Evolutionary conservation across 2,113 vertebrate genomes (phyloP), one percentile per base, ranked within the genome.

Genomic region (Hippopotamus amphibius): DNA sequence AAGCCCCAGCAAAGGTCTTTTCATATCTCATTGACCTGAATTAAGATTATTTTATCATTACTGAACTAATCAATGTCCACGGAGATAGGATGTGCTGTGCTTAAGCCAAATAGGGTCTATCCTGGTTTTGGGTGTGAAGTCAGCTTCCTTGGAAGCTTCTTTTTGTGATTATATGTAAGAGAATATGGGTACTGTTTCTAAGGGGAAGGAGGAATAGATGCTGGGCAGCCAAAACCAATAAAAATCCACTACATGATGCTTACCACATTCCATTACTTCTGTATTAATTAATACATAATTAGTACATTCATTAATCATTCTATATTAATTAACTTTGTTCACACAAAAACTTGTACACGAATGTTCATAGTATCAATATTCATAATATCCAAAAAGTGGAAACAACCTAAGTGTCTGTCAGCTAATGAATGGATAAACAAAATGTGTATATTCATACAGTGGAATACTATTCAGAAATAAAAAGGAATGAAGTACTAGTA

Each of bases 71-170:
- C 43, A 94, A 28, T 74, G 26, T 86, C 48, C n/a, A 74, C 43
- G 65, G 43, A 86, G 43, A 80, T 63, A 41, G 65, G 6, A 28
- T 63, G 41, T 71, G 13, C 37, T 88, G 19, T 63, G 15, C 37
- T 69, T 66, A 90, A 57, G 3, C 4, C 53, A 90, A 57, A 82
- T 22, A 76, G 17, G 13, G 5, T 88, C 26, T 82, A 77, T 16
- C 33, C 41, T 86, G 69, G 43, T 55, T 48, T 13, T 57, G n/a
- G 21, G 28, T 30, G 53, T 86, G 76, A 65, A 74, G 46, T 93
- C 81, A 87, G 59, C 68, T 77, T 97, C 37, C 81, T 97, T 69
- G n/a, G 59, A 87, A 93, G 41, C 48, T 81, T 95, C 48, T 7
- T 66, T 94, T 37, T 72, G 55, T 89, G 55, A 83, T 89, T 72